A percentile compares a stretch with the other conserved stretches of the same genome.
These are phyloP conservation scores for Ciona savignyi DNA, from an alignment of 23 tunicate genomes.

Conservation along the genomic window DNA sequence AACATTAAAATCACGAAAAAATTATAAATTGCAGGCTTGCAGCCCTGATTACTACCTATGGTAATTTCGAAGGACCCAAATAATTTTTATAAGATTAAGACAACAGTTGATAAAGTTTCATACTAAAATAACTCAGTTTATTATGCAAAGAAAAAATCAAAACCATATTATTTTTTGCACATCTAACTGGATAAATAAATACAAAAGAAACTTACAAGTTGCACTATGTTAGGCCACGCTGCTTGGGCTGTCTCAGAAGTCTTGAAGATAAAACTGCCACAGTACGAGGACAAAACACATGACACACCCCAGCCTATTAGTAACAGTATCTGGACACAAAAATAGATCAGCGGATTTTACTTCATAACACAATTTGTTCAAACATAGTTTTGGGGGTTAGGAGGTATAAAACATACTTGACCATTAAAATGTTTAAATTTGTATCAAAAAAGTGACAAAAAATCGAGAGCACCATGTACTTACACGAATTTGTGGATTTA, in stretches of 20 bases:
- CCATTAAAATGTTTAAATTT: too few relatives aligned
- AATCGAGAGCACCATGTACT: too few relatives aligned
- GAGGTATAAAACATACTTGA: too few relatives aligned
- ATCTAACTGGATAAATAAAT: not conserved
- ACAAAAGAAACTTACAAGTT: slow-evolving; percentile 34
- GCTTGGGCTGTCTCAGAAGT: slow-evolving; percentile 56
- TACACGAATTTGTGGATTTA: too few relatives aligned
- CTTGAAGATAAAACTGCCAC: slow-evolving; percentile 48
- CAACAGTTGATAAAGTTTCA: not conserved
- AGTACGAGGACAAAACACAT: slow-evolving; percentile 53
- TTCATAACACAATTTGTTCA: not conserved
- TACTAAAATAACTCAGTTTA: not conserved
- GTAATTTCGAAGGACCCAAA: not conserved
- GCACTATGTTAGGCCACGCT: slow-evolving; percentile 39
- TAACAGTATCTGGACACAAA: slow-evolving; percentile 33
- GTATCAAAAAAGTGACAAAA: too few relatives aligned
- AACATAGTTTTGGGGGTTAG: too few relatives aligned
- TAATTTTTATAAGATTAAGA: not conserved
- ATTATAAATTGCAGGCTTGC: too few relatives aligned
- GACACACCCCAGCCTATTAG: slow-evolving; percentile 76
- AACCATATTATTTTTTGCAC: not conserved
- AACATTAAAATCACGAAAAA: too few relatives aligned
- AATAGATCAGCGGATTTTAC: not conserved
- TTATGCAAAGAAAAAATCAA: not conserved
- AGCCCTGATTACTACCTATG: too few relatives aligned